Evolutionary conservation across 2,797 vertebrate species (phyloP), one percentile per base, ranked within the genome.

Genomic region (Sebastolobus alascanus): DNA sequence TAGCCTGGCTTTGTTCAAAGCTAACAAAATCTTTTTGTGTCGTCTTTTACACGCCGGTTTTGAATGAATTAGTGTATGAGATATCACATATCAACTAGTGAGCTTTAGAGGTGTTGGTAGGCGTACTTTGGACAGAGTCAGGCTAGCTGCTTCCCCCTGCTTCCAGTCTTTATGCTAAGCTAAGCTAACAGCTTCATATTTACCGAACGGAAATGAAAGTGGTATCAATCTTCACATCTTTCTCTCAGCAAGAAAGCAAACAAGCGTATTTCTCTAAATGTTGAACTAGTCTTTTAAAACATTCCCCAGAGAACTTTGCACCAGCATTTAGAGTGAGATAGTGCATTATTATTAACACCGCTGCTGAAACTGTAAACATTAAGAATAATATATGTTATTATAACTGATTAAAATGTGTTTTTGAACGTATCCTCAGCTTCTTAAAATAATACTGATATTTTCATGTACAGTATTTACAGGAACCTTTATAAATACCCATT

Each of bases 381-480:
- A 6, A 1, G 40, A 54, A 37, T 31, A 52, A 40, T 18, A 10
- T 50, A 8, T 31, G 60, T 70, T 22, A 43, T 13, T 59, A 22
- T 18, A 37, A 52, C 35, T 25, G 56, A 54, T 74, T 20, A 27
- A 65, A 70, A 25, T 55, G 78, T 1, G 25, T 56, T 35, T 73
- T 73, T 76, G 20, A 60, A 76, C 60, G 66, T 60, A 6, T 81
- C 64, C 12, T 69, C 27, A 46, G 43, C n/a, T 83, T 70, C 70
- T 66, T 91, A 92, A 89, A 95, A 95, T 94, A 97, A 96, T 93
- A 93, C 96, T 95, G 90, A 93, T 90, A 92, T 93, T 94, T 93
- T 90, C 93, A 96, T 94, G 94, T 95, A 95, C 93, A 96, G 90
- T 95, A 96, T 96, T 95, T 96, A 96, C 96, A 97, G 75, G 81